Conservation (phyloP, 2,888 invertebrate species). For the Eumacrocentrus americanus region DNA sequence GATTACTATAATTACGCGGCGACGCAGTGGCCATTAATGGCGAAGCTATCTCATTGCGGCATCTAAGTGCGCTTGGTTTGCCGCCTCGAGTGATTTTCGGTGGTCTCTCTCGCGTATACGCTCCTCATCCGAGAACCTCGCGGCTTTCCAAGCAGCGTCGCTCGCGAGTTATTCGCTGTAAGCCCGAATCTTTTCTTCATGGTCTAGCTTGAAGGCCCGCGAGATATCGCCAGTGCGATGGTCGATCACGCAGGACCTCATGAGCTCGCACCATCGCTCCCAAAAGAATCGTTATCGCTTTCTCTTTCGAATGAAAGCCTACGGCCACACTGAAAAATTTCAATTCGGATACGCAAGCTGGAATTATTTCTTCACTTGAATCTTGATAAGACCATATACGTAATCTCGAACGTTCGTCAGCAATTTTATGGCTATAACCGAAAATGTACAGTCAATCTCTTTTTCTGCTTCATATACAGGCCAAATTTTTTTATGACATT, state of each 20-base stretch:
- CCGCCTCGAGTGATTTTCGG: slow-evolving; percentile 35
- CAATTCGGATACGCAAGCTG: slow-evolving; percentile 13
- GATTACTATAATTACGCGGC: slow-evolving; percentile 55
- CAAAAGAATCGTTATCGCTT: slow-evolving; percentile 18
- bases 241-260: slow-evolving; percentile 13
- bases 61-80: slow-evolving; percentile 49
- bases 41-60: slow-evolving; percentile 51
- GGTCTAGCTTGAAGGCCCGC: slow-evolving; percentile 15
- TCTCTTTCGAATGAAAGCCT: not conserved
- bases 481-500: not conserved
- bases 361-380: no score
- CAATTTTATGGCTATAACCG: no score
- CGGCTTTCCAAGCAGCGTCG: slow-evolving; percentile 1
- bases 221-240: slow-evolving; percentile 15
- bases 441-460: no score
- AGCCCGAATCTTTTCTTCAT: slow-evolving; percentile 6
- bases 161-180: not conserved
- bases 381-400: no score
- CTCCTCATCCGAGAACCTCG: slow-evolving; percentile 2
- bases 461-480: no score
- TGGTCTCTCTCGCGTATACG: slow-evolving; percentile 22
- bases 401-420: no score
- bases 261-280: slow-evolving; percentile 8
- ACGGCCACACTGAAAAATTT: not conserved
- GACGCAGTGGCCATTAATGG: slow-evolving; percentile 53